Conservation (phyloP, 1,140 invertebrate species). For the Cotesia vestalis region DNA sequence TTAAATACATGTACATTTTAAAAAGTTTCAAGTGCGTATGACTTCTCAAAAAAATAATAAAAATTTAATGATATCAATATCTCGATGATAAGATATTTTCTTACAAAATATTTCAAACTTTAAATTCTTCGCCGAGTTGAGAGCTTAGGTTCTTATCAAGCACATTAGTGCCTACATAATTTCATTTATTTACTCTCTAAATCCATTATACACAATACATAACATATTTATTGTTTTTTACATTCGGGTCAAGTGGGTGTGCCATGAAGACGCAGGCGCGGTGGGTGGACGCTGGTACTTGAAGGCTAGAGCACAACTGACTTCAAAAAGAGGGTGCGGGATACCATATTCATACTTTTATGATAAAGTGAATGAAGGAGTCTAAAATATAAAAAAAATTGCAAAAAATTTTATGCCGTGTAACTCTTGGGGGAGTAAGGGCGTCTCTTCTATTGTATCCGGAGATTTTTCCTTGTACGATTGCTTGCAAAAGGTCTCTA, state of each 20-base stretch:
- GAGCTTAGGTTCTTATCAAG: constrained; percentile 30
- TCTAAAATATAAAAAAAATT: constrained; percentile 15
- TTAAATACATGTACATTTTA: too few species aligned
- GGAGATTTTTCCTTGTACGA: constrained; percentile 46
- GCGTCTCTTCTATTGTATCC: constrained; percentile 45
- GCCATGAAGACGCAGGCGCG: constrained; percentile 44
- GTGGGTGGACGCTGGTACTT: constrained; percentile 41
- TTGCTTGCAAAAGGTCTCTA: constrained; percentile 56
- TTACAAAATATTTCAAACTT: too few species aligned
- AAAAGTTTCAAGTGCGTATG: too few species aligned
- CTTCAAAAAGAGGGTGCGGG: too few species aligned
- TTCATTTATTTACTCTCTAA: constrained; percentile 44
- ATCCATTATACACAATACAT: too few species aligned
- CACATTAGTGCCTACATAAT: constrained; percentile 51
- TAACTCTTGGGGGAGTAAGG: constrained; percentile 20
- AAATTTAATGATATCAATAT: too few species aligned
- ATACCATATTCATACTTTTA: not conserved
- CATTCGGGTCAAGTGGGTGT: constrained; percentile 50
- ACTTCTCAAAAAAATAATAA: too few species aligned
- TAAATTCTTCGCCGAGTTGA: too few species aligned
- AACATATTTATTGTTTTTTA: constrained; percentile 31
- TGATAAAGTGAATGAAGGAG: constrained; percentile 21
- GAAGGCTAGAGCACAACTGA: constrained; percentile 15
- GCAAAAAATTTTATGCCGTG: constrained; percentile 22
- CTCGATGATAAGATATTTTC: too few species aligned